Evolutionary conservation across 2,113 vertebrate genomes (phyloP).

Genomic region (Ovis aries): DNA sequence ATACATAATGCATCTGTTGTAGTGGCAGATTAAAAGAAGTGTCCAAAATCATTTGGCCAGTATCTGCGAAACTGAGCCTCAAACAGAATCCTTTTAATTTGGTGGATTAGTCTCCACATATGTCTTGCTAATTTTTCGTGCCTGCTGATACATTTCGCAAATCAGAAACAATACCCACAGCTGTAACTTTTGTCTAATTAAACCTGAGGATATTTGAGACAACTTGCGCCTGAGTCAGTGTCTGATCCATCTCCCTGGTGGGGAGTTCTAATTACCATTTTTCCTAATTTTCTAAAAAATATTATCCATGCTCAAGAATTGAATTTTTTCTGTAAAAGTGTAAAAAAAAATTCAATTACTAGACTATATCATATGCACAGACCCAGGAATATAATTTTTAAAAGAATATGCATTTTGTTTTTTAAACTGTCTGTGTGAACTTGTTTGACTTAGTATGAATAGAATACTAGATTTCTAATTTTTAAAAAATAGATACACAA

Average conservation of each 20-base stretch:
- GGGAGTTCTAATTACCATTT: neutral
- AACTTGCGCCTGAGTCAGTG: neutral
- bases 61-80: neutral
- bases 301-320: neutral
- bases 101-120: neutral
- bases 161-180: neutral
- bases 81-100: neutral
- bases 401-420: neutral
- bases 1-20: too few species aligned
- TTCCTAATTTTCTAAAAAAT: neutral
- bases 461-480: neutral
- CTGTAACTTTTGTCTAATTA: neutral
- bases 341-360: neutral
- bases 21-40: neutral
- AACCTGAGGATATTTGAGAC: neutral
- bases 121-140: neutral
- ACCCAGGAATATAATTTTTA: neutral
- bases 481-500: neutral
- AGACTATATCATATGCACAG: neutral
- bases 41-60: neutral
- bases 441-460: neutral
- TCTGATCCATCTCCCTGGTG: neutral
- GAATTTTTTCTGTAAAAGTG: neutral
- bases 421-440: neutral
- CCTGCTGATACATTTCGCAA: neutral